These are phyloP conservation scores for Myopa testacea DNA, from an alignment of 2,888 invertebrate species.

Conservation along the genomic window DNA sequence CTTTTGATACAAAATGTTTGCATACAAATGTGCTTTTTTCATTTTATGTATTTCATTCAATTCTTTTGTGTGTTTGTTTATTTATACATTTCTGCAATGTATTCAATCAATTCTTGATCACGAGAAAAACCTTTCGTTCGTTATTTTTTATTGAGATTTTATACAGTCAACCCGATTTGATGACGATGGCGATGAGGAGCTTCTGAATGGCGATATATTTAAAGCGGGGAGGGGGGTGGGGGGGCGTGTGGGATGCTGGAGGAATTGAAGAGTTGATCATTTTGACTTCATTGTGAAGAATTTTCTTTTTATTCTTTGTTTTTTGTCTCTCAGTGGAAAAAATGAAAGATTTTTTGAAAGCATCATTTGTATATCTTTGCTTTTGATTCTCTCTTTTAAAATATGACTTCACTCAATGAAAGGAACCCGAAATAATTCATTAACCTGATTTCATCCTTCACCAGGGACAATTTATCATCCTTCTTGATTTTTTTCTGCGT, in stretches of 20 bases:
- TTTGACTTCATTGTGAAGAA: too few relatives aligned
- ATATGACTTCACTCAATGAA: background rate
- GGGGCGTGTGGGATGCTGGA: background rate
- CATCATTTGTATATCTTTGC: too few relatives aligned
- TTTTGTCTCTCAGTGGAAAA: too few relatives aligned
- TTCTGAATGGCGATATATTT: background rate
- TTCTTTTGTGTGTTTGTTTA: background rate
- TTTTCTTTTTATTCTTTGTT: too few relatives aligned
- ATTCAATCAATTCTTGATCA: constrained; percentile 46
- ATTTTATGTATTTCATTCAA: background rate
- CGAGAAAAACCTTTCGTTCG: constrained; percentile 43
- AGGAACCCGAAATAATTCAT: background rate
- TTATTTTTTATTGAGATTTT: constrained; percentile 47
- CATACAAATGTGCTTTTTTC: constrained; percentile 5
- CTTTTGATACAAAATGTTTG: background rate
- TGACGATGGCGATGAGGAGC: background rate
- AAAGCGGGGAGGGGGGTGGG: too few relatives aligned
- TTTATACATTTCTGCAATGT: background rate
- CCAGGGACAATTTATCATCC: too few relatives aligned
- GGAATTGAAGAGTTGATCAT: background rate
- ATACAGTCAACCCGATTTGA: constrained; percentile 9
- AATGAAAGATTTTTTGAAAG: too few relatives aligned
- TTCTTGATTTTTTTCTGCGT: background rate
- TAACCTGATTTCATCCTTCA: background rate
- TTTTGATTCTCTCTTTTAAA: too few relatives aligned